These are phyloP conservation scores for Thymelicus sylvestris DNA, from an alignment of 2,888 invertebrate species.

Conservation along the genomic window DNA sequence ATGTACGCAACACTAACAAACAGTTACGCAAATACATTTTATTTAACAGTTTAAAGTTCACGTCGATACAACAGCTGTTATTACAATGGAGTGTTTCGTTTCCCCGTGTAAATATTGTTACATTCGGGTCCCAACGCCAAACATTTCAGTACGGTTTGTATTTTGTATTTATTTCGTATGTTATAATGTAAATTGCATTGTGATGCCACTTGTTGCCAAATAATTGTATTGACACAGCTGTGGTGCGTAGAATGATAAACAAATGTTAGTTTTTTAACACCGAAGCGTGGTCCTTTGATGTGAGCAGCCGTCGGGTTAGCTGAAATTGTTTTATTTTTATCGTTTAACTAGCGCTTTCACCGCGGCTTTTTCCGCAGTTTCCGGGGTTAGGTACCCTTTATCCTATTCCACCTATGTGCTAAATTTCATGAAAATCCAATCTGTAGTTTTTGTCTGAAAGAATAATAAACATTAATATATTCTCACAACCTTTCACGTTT, in stretches of 20 bases:
- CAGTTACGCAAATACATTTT: not conserved
- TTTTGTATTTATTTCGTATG: conserved; percentile 20
- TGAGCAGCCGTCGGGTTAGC: not conserved
- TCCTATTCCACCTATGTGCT: too few species aligned
- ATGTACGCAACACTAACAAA: not conserved
- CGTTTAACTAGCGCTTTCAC: too few species aligned
- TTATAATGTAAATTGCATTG: conserved; percentile 30
- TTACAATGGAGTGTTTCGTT: conserved; percentile 16
- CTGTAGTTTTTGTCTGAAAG: too few species aligned
- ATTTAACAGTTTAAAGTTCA: conserved; percentile 13
- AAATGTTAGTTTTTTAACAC: conserved; percentile 4
- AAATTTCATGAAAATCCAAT: too few species aligned
- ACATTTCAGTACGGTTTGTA: conserved; percentile 3
- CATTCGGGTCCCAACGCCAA: not conserved
- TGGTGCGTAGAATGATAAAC: not conserved
- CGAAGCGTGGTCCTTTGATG: not conserved
- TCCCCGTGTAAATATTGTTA: conserved; percentile 21
- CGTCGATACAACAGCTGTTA: conserved; percentile 7
- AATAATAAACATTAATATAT: too few species aligned
- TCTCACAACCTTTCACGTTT: too few species aligned
- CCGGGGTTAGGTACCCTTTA: too few species aligned
- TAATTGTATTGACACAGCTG: conserved; percentile 22
- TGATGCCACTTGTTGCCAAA: conserved; percentile 17
- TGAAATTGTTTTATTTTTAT: not conserved
- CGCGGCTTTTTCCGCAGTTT: too few species aligned